Evolutionary conservation across 2,797 vertebrate genomes (phyloP).

Genomic region (Anguilla megastoma): DNA sequence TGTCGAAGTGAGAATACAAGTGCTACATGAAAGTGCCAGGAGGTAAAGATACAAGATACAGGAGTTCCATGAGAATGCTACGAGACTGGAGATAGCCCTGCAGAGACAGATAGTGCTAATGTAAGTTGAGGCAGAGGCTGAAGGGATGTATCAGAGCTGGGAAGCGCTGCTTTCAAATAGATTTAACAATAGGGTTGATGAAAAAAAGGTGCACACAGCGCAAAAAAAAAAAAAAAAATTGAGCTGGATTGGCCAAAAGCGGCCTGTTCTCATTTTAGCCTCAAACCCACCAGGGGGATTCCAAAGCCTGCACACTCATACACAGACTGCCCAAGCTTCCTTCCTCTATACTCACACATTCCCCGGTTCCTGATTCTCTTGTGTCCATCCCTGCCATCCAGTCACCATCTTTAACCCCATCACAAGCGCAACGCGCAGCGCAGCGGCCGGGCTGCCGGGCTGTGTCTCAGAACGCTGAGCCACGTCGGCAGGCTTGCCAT

Average conservation of each 20-base stretch:
- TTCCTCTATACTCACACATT: constrained; percentile 24
- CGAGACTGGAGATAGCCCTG: too few relatives aligned
- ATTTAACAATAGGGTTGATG: background rate
- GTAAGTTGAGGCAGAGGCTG: background rate
- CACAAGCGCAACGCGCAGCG: too few relatives aligned
- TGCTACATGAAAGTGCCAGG: too few relatives aligned
- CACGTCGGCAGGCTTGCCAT: background rate
- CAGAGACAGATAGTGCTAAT: too few relatives aligned
- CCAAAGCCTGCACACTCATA: constrained; percentile 23
- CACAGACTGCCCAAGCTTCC: constrained; percentile 21
- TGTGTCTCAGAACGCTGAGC: too few relatives aligned
- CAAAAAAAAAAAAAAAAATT: background rate
- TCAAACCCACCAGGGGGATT: constrained; percentile 27
- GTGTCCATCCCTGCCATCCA: background rate
- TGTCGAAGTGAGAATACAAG: too few relatives aligned
- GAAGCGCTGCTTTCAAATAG: too few relatives aligned
- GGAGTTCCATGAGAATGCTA: too few relatives aligned
- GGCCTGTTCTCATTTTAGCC: background rate
- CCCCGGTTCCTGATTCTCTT: constrained; percentile 12
- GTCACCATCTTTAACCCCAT: background rate
- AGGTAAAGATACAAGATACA: too few relatives aligned
- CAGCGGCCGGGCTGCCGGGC: too few relatives aligned
- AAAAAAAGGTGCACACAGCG: too few relatives aligned
- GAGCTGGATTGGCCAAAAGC: background rate
- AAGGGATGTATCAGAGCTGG: background rate